Base-by-base conservation (phyloP, 2,888 invertebrate species). In the Stenodera caucasica region DNA sequence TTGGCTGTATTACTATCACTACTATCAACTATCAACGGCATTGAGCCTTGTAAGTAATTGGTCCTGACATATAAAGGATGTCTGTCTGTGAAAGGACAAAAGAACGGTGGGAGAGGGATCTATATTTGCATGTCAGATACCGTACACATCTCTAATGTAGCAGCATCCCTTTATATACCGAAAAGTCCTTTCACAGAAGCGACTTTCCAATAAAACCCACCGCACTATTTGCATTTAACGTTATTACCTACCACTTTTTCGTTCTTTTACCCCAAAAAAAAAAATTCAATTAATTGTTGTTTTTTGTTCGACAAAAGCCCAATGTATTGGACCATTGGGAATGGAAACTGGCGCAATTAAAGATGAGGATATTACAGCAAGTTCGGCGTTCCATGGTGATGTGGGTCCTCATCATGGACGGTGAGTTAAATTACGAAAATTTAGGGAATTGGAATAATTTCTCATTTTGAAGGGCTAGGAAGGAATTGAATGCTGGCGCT, bases 381-480 rank as follows among this genome's bases (percentile, higher is more conserved):
- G 92, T 80, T 93, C 94, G 50, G 90, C 91, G 70, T 93, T 91
- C 82, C 86, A 87, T 74, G 88, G 88, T 75, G 91, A 90, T 79
- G 93, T 94, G 64, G 94, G 93, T 69, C 92, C 94, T 52, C 89
- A 90, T 74, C 90, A 91, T 78, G 92, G 90, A 81, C 88, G 95
- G 94, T 93, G 81, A 81, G 80, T 26, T 26, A 26, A n/a, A n/a
- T n/a, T 26, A 5, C 5, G 26, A 26, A 26, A 26, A 2, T n/a
- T n/a, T n/a, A n/a, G n/a, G n/a, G n/a, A n/a, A n/a, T 26, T 26
- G 26, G 26, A 4, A 26, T 4, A 26, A 2, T 26, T 26, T 26
- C 26, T 2, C 5, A 4, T 2, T 26, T 81, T 82, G 29, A 86
- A 96, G 96, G 79, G 83, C 95, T 70, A 88, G 90, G 68, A 88